Evolutionary conservation across 92 coral and sea anemone species (phyloP).

Genomic region (Ricordea florida): DNA sequence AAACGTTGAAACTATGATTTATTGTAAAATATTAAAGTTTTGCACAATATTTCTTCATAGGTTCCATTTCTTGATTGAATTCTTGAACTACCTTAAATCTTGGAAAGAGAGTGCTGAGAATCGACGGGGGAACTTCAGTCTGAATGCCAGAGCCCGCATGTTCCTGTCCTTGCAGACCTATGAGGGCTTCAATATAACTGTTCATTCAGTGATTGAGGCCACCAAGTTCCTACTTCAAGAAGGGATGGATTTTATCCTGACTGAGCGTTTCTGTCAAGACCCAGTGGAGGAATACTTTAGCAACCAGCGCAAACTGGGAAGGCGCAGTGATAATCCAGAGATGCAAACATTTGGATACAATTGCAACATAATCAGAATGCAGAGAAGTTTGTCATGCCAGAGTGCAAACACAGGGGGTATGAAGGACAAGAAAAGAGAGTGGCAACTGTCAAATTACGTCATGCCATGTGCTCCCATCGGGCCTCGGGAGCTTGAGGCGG

Average conservation of each 20-base stretch:
- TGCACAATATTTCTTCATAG: no score
- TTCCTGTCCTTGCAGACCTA: slow-evolving; percentile 56
- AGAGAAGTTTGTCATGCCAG: slow-evolving; percentile 1
- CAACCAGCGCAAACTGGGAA: slow-evolving; percentile 15
- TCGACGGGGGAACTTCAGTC: slow-evolving; percentile 47
- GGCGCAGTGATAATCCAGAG: slow-evolving; percentile 20
- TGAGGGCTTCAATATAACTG: slow-evolving; percentile 45
- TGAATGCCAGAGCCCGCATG: slow-evolving; percentile 48
- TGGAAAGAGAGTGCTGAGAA: slow-evolving; percentile 51
- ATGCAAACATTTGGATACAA: slow-evolving; percentile 14
- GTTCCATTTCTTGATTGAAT: slow-evolving; percentile 29
- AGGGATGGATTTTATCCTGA: slow-evolving; percentile 54
- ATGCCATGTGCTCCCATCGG: no score
- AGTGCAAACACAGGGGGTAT: background rate
- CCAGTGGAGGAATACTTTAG: slow-evolving; percentile 29
- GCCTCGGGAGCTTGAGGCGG: no score
- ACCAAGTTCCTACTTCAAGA: slow-evolving; percentile 54
- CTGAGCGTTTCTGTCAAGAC: slow-evolving; percentile 42
- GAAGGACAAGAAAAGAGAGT: background rate
- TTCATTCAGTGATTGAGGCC: slow-evolving; percentile 50
- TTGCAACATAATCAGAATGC: no score
- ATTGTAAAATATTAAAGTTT: no score
- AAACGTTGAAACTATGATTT: no score
- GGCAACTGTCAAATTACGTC: no score
- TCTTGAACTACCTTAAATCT: slow-evolving; percentile 25